These are phyloP conservation scores for Eurytoma californica DNA, from an alignment of 2,888 invertebrate genomes.

Conservation along the genomic window DNA sequence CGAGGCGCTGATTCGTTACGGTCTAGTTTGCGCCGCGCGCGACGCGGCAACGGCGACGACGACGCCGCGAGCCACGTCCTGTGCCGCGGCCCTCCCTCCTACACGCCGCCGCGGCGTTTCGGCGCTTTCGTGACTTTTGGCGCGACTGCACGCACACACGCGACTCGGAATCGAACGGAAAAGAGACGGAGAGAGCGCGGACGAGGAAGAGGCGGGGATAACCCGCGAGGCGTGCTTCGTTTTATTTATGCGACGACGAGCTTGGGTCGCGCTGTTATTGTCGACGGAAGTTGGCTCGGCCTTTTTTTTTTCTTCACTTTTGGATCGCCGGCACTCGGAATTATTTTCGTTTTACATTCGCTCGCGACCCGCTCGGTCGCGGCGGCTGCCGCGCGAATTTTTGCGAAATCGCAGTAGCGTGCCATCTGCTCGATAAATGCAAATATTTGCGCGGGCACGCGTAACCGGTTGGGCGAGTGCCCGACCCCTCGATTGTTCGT, in stretches of 20 bases:
- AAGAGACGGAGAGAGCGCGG: too few species aligned
- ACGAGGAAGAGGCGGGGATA: too few species aligned
- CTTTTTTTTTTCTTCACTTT: too few species aligned
- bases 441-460: constrained; percentile 15
- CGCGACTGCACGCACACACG: constrained; percentile 41
- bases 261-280: too few species aligned
- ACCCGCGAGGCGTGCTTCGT: too few species aligned
- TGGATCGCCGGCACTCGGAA: too few species aligned
- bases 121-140: constrained; percentile 58
- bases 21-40: constrained; percentile 64
- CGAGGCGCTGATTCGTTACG: constrained; percentile 65
- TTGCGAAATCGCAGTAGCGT: constrained; percentile 34
- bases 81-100: not conserved
- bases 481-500: constrained; percentile 13
- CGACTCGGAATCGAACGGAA: not conserved
- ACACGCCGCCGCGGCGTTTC: not conserved
- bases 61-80: constrained; percentile 4
- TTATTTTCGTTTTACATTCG: not conserved
- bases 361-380: not conserved
- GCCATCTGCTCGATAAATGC: constrained; percentile 51
- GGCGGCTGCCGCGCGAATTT: constrained; percentile 32
- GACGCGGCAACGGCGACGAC: constrained; percentile 4
- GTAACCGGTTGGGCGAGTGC: constrained; percentile 2
- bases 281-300: too few species aligned
- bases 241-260: too few species aligned